Percentiles rank a stretch among this genome's conserved stretches.
Evolutionary conservation across 1,140 invertebrate species (phyloP).

Genomic region (Hesperophylax magnus): DNA sequence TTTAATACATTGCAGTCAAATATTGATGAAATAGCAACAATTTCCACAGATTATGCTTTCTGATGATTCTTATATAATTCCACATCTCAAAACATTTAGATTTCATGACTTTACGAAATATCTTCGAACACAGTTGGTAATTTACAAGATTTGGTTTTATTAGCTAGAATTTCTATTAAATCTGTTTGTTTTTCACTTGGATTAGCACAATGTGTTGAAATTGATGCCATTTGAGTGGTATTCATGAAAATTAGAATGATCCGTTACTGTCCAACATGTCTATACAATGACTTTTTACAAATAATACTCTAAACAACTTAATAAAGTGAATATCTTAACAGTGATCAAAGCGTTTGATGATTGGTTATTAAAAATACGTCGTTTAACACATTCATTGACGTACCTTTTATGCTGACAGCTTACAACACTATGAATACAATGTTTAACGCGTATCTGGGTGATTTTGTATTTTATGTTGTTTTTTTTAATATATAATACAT

Average conservation of each 20-base stretch:
- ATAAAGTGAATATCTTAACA: slow-evolving; percentile 29
- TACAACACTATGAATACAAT: slow-evolving; percentile 8
- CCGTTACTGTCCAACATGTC: background rate
- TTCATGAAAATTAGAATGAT: too few species aligned
- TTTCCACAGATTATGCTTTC: slow-evolving; percentile 10
- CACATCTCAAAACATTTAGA: too few species aligned
- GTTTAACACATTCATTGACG: slow-evolving; percentile 15
- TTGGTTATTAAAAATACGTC: background rate
- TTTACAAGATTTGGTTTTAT: too few species aligned
- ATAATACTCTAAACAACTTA: background rate
- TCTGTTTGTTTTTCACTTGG: too few species aligned
- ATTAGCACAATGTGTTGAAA: too few species aligned
- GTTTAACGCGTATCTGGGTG: background rate
- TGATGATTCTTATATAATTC: background rate
- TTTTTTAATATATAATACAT: background rate
- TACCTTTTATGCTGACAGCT: background rate
- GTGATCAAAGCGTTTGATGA: background rate
- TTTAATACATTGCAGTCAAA: slow-evolving; percentile 52
- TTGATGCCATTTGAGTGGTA: too few species aligned
- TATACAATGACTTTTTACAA: background rate
- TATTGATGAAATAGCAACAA: slow-evolving; percentile 44
- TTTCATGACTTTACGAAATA: too few species aligned
- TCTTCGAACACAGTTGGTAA: too few species aligned
- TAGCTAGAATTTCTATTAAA: too few species aligned
- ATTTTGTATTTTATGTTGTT: slow-evolving; percentile 6